Evolutionary conservation across 2,113 vertebrate species (phyloP), one percentile per base, ranked within the genome.

Genomic region (Rhagologus leucostigma): DNA sequence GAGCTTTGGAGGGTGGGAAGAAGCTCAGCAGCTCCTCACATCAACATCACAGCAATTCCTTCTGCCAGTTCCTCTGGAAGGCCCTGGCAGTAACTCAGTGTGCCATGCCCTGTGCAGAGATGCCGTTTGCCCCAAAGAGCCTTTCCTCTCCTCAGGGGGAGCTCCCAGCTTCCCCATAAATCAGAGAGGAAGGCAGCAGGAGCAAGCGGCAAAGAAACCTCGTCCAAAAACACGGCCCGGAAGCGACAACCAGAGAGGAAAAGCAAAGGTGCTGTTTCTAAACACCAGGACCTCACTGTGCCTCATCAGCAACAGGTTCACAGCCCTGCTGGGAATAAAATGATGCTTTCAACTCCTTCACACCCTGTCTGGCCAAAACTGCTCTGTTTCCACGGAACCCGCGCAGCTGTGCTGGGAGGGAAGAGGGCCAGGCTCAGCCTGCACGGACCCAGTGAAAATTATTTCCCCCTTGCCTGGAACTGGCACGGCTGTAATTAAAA

Each of bases 31-130:
- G 24, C 46, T 89, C 50, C 35, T 63, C 44, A 55, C 49, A 78
- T 16, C 21, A 30, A 7, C 3, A 6, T 9, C 33, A 65, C 30
- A 56, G 30, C 39, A 62, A 60, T 32, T 67, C n/a, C 46, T 86
- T 19, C 11, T 47, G 35, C 56, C 47, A 24, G 22, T 1, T 8
- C 12, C 62, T 56, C 56, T 33, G 7, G 24, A 21, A 73, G n/a
- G 3, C 10, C 17, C 50, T 49, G 15, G 26, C 59, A 67, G 60
- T 1, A 67, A 5, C 32, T 53, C 0, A 0, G 39, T 20, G 64
- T 41, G 26, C 33, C 19, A 27, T 30, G 37, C 14, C 35, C 64
- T 1, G 3, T 26, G 32, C 42, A 33, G 60, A 78, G 39, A 53
- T 16, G 21, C 7, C 1, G 1, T 37, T 15, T 70, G 52, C 17